Percentiles rank a stretch among this genome's conserved stretches.
Conservation (phyloP, 2,113 vertebrate genomes). For the Melanostigma gelatinosum region DNA sequence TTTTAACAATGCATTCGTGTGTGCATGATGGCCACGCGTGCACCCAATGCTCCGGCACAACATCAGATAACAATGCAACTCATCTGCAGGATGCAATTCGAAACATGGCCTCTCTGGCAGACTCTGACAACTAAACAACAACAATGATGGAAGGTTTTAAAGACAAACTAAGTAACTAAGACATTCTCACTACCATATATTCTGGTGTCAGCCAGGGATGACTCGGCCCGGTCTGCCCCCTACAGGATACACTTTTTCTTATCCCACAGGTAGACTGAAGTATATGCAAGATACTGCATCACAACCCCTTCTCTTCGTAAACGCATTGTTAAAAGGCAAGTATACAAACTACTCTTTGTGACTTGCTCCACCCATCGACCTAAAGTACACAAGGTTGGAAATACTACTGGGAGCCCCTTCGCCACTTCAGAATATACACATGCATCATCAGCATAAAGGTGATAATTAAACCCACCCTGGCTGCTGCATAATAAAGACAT, state of each 20-base stretch:
- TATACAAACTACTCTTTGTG: neutral
- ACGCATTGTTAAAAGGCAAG: conserved; percentile 14
- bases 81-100: conserved; percentile 13
- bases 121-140: neutral
- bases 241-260: too few relatives aligned
- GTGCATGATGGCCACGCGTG: neutral
- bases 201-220: neutral
- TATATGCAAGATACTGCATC: neutral
- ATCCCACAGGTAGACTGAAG: neutral
- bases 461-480: neutral
- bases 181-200: neutral
- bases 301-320: neutral
- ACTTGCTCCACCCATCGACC: neutral
- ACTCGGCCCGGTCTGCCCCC: neutral
- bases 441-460: conserved; percentile 22
- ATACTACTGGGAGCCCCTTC: neutral
- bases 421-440: neutral
- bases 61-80: neutral
- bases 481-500: neutral
- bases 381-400: neutral
- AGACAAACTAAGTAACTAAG: neutral
- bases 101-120: neutral
- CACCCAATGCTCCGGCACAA: neutral
- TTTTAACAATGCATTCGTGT: neutral
- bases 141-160: neutral